phyloP scores from a whole-genome alignment of 23 tunicate genomes.

The Corella eumyota region DNA sequence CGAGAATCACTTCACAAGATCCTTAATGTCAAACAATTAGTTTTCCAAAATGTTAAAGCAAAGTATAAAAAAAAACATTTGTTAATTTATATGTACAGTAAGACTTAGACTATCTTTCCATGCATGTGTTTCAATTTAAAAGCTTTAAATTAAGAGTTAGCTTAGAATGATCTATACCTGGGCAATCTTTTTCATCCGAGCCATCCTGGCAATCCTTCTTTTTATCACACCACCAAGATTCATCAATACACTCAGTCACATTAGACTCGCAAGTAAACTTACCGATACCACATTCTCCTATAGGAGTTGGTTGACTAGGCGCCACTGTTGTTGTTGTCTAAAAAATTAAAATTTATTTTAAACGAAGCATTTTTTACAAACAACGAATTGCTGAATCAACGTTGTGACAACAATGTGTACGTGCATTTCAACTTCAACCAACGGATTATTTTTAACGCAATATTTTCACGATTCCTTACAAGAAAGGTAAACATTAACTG shows the following conservation, averaged over 20 bases:
- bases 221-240: conserved; percentile 32
- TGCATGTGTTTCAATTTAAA: no score
- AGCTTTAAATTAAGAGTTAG: no score
- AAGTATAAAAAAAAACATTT: no score
- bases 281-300: conserved; percentile 31
- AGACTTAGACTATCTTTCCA: no score
- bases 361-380: neutral
- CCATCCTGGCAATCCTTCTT: conserved; percentile 36
- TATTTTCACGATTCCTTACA: no score
- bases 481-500: no score
- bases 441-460: no score
- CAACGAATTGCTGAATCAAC: neutral
- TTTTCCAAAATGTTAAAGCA: neutral
- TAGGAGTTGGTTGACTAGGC: conserved; percentile 22
- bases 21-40: conserved; percentile 5
- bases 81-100: no score
- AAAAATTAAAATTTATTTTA: neutral
- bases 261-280: conserved; percentile 38
- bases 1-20: conserved; percentile 23
- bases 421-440: no score
- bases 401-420: neutral
- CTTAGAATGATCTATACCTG: no score
- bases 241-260: conserved; percentile 18
- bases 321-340: conserved; percentile 10
- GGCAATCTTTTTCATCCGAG: conserved; percentile 43